These are phyloP conservation scores for Tapirus indicus DNA, from an alignment of 2,797 vertebrate genomes.

Conservation along the genomic window DNA sequence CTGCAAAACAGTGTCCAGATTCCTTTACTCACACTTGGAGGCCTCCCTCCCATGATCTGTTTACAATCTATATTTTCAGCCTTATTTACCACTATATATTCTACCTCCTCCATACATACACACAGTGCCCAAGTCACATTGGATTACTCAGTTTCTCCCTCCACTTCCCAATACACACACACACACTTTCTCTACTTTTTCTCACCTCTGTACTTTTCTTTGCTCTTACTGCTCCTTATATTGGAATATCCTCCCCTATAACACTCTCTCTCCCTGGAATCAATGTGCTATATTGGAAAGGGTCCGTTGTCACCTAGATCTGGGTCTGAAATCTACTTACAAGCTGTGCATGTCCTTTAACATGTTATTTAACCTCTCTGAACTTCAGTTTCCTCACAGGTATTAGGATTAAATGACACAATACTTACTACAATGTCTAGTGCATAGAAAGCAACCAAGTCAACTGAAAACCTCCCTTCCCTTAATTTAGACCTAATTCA, in stretches of 20 bases:
- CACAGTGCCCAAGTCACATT: background rate
- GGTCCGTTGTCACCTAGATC: background rate
- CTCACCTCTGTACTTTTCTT: background rate
- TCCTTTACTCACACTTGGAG: background rate
- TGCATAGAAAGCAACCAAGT: background rate
- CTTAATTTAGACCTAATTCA: constrained; percentile 32
- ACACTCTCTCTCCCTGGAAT: background rate
- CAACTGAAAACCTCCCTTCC: background rate
- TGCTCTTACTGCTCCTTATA: background rate
- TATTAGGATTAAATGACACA: background rate
- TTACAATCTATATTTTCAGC: constrained; percentile 16
- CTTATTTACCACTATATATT: background rate
- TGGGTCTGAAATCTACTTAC: background rate
- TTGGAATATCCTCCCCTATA: background rate
- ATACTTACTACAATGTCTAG: background rate
- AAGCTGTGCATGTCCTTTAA: background rate
- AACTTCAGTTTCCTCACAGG: constrained; percentile 11
- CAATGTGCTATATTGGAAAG: background rate
- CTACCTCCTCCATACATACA: background rate
- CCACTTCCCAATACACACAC: background rate
- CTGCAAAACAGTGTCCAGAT: constrained; percentile 16
- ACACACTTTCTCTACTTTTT: background rate
- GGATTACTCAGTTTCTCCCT: background rate
- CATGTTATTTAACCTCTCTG: background rate
- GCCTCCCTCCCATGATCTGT: background rate